Base-by-base conservation (phyloP, 2,797 vertebrate genomes). In the Sebastiscus tertius region DNA sequence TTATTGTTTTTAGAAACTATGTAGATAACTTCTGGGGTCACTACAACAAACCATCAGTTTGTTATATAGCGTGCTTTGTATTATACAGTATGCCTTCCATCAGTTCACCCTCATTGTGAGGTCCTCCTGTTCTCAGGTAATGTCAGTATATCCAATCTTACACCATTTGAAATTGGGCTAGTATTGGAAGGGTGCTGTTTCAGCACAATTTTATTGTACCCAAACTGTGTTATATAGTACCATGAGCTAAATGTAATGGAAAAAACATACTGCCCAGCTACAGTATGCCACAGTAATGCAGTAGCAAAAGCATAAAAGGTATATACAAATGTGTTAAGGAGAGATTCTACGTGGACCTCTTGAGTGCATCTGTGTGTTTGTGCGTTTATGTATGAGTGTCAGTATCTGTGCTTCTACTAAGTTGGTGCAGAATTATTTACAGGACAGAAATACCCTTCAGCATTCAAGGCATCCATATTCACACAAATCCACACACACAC, bases 341-440 rank as follows among this genome's bases (percentile, higher is more conserved):
- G 54, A 52, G 34, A 62, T 69, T 34, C 52, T 36, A 7, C 26
- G 11, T 72, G 29, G 14, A 52, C 24, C 4, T 66, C 10, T 49
- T 49, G 60, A 81, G 10, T 81, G 56, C 29, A 34, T 83, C 22
- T 82, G 61, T 70, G 42, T 72, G 29, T 80, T 62, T 68, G 31
- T 79, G 60, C 3, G 11, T 75, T 71, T 66, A 64, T 75, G 62
- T 52, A 54, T 72, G 26, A 67, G 61, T 71, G 64, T 52, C 29
- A 54, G 70, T 72, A 9, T 80, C 77, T 72, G 73, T 77, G 55
- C 24, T 72, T 70, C 73, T 49, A 4, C 66, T 56, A 49, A 66
- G 22, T 75, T 80, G 29, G 26, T 80, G 77, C 77, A 83, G 67
- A 90, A 89, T 87, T 90, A 89, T 91, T 91, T 82, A 87, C 76